Percentiles rank a stretch among this genome's conserved stretches.
Conservation (phyloP, 2,797 vertebrate genomes). For the Centropyge bicolor region DNA sequence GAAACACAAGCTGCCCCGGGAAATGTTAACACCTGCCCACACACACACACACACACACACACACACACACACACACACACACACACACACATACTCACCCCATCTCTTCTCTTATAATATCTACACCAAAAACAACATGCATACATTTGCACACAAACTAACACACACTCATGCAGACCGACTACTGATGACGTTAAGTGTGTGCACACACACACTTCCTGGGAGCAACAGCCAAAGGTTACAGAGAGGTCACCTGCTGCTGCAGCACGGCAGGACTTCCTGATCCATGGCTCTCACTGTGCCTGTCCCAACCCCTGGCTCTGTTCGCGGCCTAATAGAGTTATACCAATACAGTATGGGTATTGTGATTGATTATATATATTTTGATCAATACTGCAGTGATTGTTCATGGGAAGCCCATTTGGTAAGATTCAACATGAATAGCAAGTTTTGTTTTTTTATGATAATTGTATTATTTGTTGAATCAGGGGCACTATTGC, state of each 20-base stretch:
- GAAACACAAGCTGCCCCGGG: slow-evolving; percentile 45
- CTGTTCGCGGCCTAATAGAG: slow-evolving; percentile 23
- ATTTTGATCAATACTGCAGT: slow-evolving; percentile 18
- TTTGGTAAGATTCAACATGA: background rate
- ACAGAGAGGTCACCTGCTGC: slow-evolving; percentile 77
- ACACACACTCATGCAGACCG: slow-evolving; percentile 7
- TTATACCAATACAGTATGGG: background rate
- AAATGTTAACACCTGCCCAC: slow-evolving; percentile 53
- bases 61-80: slow-evolving; percentile 17
- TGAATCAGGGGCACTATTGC: slow-evolving; percentile 35
- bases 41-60: slow-evolving; percentile 25
- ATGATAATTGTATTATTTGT: slow-evolving; percentile 32
- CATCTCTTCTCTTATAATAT: slow-evolving; percentile 18
- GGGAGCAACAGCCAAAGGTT: slow-evolving; percentile 72
- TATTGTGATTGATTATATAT: slow-evolving; percentile 12
- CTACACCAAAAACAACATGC: slow-evolving; percentile 7
- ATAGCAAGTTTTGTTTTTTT: slow-evolving; percentile 10
- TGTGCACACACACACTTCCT: slow-evolving; percentile 38
- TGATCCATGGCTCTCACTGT: slow-evolving; percentile 60
- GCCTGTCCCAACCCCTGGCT: slow-evolving; percentile 31
- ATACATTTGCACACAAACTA: slow-evolving; percentile 14
- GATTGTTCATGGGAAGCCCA: background rate
- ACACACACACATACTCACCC: slow-evolving; percentile 1
- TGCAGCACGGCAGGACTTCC: slow-evolving; percentile 76
- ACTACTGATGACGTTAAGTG: slow-evolving; percentile 13